phyloP scores from a whole-genome alignment of 2,797 vertebrate species.

The Galaxias olidus region DNA sequence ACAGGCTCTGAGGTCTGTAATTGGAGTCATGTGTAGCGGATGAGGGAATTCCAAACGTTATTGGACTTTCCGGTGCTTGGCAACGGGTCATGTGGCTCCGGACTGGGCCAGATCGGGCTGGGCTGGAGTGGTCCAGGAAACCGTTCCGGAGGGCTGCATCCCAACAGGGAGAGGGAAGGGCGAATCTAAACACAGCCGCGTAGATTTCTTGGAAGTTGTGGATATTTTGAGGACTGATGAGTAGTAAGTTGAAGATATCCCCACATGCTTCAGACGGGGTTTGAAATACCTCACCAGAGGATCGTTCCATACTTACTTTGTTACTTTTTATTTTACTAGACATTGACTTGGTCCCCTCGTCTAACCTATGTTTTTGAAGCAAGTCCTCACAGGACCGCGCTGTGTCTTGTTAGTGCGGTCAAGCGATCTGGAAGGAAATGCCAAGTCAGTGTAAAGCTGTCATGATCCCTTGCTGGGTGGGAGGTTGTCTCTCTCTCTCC shows the following conservation, averaged over 20 bases:
- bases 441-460: constrained; percentile 24
- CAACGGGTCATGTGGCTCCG: constrained; percentile 62
- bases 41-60: constrained; percentile 77
- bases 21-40: constrained; percentile 70
- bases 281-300: neutral
- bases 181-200: constrained; percentile 4
- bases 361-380: neutral
- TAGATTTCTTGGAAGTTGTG: neutral
- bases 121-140: constrained; percentile 43
- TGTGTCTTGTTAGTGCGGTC: constrained; percentile 12
- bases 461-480: constrained; percentile 29
- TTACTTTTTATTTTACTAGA: no score
- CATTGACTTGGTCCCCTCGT: no score
- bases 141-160: constrained; percentile 29
- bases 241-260: no score
- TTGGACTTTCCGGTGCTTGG: constrained; percentile 71
- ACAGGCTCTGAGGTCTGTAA: constrained; percentile 54
- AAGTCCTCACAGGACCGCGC: neutral
- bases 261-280: neutral
- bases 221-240: neutral
- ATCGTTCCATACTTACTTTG: no score
- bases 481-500: constrained; percentile 1
- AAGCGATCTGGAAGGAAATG: constrained; percentile 15
- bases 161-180: constrained; percentile 12
- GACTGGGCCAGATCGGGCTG: constrained; percentile 22